Evolutionary conservation across 2,113 vertebrate species (phyloP), one percentile per base, ranked within the genome.

Genomic region (Pomatostomus ruficeps): DNA sequence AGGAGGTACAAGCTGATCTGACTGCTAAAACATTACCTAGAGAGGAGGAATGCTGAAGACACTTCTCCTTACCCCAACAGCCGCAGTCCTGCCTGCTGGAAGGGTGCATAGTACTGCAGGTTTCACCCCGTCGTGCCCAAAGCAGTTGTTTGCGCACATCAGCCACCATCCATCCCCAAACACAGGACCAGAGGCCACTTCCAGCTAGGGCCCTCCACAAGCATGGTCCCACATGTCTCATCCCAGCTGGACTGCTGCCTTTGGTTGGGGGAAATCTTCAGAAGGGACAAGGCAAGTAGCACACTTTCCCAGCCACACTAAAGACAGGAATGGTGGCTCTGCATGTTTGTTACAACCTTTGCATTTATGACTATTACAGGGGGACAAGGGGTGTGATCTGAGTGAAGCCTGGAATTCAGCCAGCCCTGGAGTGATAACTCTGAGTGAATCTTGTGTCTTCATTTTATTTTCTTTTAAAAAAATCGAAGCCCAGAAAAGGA

Each of bases 311-410:
- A 72, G 43, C 9, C 59, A 59, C 70, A 9, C 12, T 35, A 11
- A 54, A 58, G 38, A n/a, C 14, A 28, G 29, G 22, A 71, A 28
- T 14, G 38, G 21, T 42, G 55, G 21, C 29, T 89, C 66, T 71
- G 57, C 3, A 0, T 40, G 29, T 48, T 61, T 17, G 0, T 36
- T n/a, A 31, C 0, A 2, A 31, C 31, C 45, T 24, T 23, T 10
- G 28, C 1, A 2, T 51, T 93, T 29, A 6, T 58, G 43, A 20
- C 14, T 54, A 14, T 28, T 55, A 54, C 35, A 65, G 45, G 33
- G 71, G 33, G 29, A 87, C 23, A 10, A 58, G 31, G 22, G 9
- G 4, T 4, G 0, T 33, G 72, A 81, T 25, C 51, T 55, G 68
- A 86, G 20, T 4, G 2, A 91, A 66, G 12, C 29, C 48, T 84